Conservation (phyloP, 1,140 invertebrate species). For the Drosophila seguyi region DNA sequence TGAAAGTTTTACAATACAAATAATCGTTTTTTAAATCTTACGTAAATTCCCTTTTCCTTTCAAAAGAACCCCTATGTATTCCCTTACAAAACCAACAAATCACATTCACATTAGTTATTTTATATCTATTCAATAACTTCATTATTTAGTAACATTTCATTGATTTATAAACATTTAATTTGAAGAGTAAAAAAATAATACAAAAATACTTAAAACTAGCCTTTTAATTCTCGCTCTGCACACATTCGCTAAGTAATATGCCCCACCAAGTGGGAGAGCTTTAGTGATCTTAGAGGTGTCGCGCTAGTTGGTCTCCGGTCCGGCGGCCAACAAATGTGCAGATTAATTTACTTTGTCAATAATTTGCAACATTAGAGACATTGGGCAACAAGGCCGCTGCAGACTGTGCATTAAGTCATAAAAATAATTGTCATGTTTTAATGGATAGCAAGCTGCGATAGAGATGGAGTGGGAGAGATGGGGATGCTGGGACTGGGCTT, state of each 20-base stretch:
- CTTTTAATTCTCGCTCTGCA: slow-evolving; percentile 8
- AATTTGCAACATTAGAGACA: slow-evolving; percentile 52
- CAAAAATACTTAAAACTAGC: neutral
- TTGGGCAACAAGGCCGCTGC: slow-evolving; percentile 44
- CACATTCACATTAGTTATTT: neutral
- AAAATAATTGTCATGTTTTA: slow-evolving; percentile 52
- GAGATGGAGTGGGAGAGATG: neutral
- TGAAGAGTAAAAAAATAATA: neutral
- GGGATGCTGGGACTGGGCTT: neutral
- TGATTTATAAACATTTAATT: too few species aligned
- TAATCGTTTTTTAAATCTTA: neutral
- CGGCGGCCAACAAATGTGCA: slow-evolving; percentile 46
- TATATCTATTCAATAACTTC: neutral
- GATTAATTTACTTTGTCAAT: slow-evolving; percentile 64
- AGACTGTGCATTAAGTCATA: slow-evolving; percentile 47
- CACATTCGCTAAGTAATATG: slow-evolving; percentile 20
- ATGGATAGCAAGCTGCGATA: slow-evolving; percentile 22
- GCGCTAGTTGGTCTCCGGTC: slow-evolving; percentile 42
- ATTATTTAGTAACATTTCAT: neutral
- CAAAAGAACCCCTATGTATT: too few species aligned
- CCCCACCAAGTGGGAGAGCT: slow-evolving; percentile 24
- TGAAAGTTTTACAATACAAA: neutral
- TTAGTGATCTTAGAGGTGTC: slow-evolving; percentile 39
- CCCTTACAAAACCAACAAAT: neutral
- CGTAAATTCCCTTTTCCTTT: too few species aligned